These are phyloP conservation scores for Synergus itoensis DNA, from an alignment of 2,888 invertebrate species.

Conservation along the genomic window DNA sequence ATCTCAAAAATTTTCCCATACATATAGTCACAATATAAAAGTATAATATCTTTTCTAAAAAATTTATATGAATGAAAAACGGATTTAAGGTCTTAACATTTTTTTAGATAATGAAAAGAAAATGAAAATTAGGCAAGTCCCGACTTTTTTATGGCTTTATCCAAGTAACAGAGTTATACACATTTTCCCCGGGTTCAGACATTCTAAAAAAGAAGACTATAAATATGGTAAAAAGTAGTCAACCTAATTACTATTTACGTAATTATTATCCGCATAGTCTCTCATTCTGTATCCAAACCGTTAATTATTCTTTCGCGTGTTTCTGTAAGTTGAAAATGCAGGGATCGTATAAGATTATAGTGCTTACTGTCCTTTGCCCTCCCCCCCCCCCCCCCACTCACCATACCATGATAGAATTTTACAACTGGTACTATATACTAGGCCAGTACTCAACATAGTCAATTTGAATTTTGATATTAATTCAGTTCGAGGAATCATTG, in stretches of 20 bases:
- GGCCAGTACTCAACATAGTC: no score
- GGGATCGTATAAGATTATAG: background rate
- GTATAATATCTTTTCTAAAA: no score
- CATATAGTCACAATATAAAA: no score
- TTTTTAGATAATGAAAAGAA: no score
- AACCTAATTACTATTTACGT: background rate
- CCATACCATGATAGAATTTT: no score
- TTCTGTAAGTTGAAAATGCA: background rate
- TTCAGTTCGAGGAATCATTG: no score
- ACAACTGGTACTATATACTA: no score
- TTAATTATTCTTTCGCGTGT: background rate
- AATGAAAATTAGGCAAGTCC: no score
- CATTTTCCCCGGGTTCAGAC: background rate
- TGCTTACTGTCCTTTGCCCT: background rate
- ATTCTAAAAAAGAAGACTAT: background rate
- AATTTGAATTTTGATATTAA: no score
- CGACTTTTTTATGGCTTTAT: no score
- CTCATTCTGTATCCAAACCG: background rate
- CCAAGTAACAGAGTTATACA: background rate
- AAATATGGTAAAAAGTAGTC: background rate
- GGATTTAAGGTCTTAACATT: no score
- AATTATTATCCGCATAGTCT: slow-evolving; percentile 4
- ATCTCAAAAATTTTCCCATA: background rate
- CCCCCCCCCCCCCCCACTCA: background rate
- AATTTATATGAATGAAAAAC: no score